phyloP scores from a whole-genome alignment of 2,888 invertebrate genomes.

The Phrixothrix hirtus region DNA sequence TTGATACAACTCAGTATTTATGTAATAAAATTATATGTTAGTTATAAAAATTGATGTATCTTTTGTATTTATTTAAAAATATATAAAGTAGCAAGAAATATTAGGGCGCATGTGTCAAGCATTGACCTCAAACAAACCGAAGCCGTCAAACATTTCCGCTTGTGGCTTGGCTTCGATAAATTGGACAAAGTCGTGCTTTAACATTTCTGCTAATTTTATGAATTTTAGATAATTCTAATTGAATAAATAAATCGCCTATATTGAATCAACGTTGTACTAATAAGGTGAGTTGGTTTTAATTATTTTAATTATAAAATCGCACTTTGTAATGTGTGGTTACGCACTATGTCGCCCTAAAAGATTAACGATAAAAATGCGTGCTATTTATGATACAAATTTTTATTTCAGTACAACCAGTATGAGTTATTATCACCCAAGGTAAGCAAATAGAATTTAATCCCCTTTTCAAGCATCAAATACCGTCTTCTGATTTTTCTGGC shows the following conservation, averaged over 20 bases:
- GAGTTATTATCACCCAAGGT: conserved; percentile 52
- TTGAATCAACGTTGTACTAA: background rate
- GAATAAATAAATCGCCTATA: too few species aligned
- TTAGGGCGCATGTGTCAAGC: background rate
- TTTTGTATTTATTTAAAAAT: too few species aligned
- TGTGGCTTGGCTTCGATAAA: background rate
- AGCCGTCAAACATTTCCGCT: background rate
- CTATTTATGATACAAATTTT: conserved; percentile 33
- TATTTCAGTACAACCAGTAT: conserved; percentile 46
- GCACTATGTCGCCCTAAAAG: too few species aligned
- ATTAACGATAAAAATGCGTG: too few species aligned
- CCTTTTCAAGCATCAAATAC: background rate
- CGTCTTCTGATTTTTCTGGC: too few species aligned
- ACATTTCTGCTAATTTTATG: background rate
- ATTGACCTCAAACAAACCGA: background rate
- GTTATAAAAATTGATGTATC: too few species aligned
- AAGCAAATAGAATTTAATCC: conserved; percentile 30
- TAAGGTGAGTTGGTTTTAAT: too few species aligned
- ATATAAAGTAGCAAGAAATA: too few species aligned
- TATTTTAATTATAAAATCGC: too few species aligned
- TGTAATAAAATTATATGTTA: background rate
- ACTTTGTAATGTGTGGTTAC: too few species aligned
- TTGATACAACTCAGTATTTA: background rate
- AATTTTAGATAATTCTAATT: too few species aligned
- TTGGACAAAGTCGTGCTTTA: too few species aligned